phyloP scores from a whole-genome alignment of 30 jellyfish, hydroid and myxozoan species.

The Cassiopea xamachana region DNA sequence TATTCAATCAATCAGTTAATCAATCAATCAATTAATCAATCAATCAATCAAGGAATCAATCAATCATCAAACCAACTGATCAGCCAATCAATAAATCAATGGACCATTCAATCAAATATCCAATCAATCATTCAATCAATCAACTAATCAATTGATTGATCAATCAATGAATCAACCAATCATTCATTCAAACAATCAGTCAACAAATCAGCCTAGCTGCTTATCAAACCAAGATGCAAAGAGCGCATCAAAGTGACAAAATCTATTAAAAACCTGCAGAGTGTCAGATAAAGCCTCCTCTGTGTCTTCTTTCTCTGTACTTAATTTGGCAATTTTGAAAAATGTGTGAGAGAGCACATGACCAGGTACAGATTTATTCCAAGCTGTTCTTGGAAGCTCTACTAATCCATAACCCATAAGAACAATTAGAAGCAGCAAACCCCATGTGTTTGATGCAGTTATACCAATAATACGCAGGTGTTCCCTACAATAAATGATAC shows the following conservation, averaged over 20 bases:
- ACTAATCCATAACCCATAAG: constrained; percentile 98
- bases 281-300: constrained; percentile 89
- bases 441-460: constrained; percentile 99
- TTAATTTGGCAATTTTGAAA: constrained; percentile 89
- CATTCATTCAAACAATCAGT: too few species aligned
- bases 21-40: too few species aligned
- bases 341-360: constrained; percentile 82
- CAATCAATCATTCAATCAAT: too few species aligned
- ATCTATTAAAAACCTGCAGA: constrained; percentile 43
- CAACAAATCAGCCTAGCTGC: not conserved
- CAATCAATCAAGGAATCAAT: too few species aligned
- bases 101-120: too few species aligned
- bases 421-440: constrained; percentile 88
- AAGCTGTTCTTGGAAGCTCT: constrained; percentile 96
- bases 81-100: too few species aligned
- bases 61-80: too few species aligned
- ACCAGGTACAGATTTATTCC: constrained; percentile 94
- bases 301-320: constrained; percentile 97
- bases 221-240: not conserved
- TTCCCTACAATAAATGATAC: constrained; percentile 42
- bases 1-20: too few species aligned
- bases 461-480: constrained; percentile 93
- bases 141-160: too few species aligned
- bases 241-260: not conserved
- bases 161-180: too few species aligned